Base-by-base conservation (phyloP, 2,797 vertebrate species). In the Hoplostethus mediterraneus region DNA sequence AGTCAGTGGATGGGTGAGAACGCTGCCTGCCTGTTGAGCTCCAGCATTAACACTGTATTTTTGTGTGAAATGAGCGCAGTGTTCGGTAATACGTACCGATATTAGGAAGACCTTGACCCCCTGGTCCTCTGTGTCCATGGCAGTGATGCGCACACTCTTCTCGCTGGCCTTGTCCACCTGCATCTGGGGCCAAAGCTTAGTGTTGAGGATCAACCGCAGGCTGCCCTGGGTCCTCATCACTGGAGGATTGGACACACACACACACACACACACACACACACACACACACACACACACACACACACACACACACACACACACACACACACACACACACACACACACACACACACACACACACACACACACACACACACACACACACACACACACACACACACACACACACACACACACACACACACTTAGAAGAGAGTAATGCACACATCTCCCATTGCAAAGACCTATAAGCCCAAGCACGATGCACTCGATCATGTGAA, bases 211-310 rank as follows among this genome's bases (percentile, higher is more conserved):
- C 84, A 99, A 92, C 68, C 98, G 95, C 73, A 99, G 94, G 87
- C 98, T 99, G 71, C 98, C 98, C 82, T 99, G 98, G 83, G 98
- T 99, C 88, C 98, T 96, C 98, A 99, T 99, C 88, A 99, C 98
- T 99, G 87, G 51, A 89, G 12, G 12, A 30, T 48, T n/a, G 59
- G 13, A 67, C 1, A 31, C 52, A 31, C 0, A 53, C 51, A 53
- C 51, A 53, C 1, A 38, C 65, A 30, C 40, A 75, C 17, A 71
- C 44, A 65, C 4, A 67, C 21, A 64, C 16, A 72, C 6, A 17
- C 33, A 33, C 33, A 33, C 33, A 33, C 1, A 21, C 21, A 21
- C 21, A 21, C 21, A 21, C 21, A 21, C 21, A 21, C 21, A 21
- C 1, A 21, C 21, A 21, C 21, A 21, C 21, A 21, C 21, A 67